phyloP scores from a whole-genome alignment of 1,140 invertebrate genomes.

The Tachypleus tridentatus region DNA sequence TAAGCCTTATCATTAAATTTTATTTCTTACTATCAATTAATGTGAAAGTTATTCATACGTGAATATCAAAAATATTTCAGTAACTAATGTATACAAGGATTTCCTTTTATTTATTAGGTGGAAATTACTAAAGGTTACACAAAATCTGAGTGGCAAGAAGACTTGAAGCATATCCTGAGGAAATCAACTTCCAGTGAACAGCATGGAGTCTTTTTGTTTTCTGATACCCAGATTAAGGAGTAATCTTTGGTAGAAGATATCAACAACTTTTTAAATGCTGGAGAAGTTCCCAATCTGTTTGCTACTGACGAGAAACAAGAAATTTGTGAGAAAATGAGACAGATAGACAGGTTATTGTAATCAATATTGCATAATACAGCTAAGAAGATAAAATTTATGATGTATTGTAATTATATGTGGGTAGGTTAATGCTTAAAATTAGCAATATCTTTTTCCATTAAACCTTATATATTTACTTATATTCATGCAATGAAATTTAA shows the following conservation, averaged over 20 bases:
- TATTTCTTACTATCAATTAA: too few relatives aligned
- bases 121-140: slow-evolving; percentile 82
- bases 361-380: too few relatives aligned
- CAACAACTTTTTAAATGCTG: slow-evolving; percentile 84
- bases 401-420: too few relatives aligned
- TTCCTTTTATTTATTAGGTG: slow-evolving; percentile 42
- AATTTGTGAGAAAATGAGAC: slow-evolving; percentile 85
- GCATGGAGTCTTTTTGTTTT: slow-evolving; percentile 82
- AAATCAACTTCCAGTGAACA: slow-evolving; percentile 65
- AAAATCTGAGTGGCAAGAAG: slow-evolving; percentile 74
- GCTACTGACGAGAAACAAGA: slow-evolving; percentile 77
- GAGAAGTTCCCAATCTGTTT: slow-evolving; percentile 88
- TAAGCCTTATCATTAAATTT: too few relatives aligned
- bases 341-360: slow-evolving; percentile 62
- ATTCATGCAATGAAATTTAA: too few relatives aligned
- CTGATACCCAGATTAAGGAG: slow-evolving; percentile 80
- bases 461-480: too few relatives aligned
- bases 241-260: slow-evolving; percentile 88
- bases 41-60: neutral
- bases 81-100: neutral
- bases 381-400: too few relatives aligned
- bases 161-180: slow-evolving; percentile 65
- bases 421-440: too few relatives aligned
- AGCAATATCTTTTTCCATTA: too few relatives aligned
- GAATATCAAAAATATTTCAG: neutral